Percentiles rank a stretch among this genome's conserved stretches.
Conservation (phyloP, 2,797 vertebrate species). For the Sebastes minor region DNA sequence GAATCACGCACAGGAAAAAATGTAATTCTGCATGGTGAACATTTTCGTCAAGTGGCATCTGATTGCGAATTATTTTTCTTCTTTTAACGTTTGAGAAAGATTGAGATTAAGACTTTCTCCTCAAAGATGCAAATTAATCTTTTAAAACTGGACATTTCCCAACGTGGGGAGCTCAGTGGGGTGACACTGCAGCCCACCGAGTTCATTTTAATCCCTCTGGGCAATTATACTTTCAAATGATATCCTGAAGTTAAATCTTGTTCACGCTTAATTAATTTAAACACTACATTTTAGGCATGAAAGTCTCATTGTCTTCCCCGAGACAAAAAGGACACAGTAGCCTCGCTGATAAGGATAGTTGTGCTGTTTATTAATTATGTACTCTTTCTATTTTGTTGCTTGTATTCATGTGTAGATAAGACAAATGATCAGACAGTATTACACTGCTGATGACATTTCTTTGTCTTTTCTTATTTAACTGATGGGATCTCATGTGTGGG, state of each 20-base stretch:
- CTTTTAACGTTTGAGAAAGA: conserved; percentile 92
- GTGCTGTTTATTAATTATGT: conserved; percentile 68
- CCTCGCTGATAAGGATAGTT: conserved; percentile 64
- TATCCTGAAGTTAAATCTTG: conserved; percentile 99
- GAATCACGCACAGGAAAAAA: conserved; percentile 92
- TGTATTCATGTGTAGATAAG: conserved; percentile 56
- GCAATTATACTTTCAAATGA: conserved; percentile 99
- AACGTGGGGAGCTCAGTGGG: conserved; percentile 93
- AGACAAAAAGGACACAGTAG: conserved; percentile 63
- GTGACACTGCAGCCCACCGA: conserved; percentile 91
- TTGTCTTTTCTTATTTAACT: conserved; percentile 60
- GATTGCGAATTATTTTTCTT: conserved; percentile 81
- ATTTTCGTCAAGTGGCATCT: conserved; percentile 92
- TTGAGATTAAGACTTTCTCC: conserved; percentile 95
- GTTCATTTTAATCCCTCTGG: conserved; percentile 99
- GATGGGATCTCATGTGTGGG: conserved; percentile 55
- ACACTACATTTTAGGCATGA: conserved; percentile 91
- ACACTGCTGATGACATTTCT: conserved; percentile 68
- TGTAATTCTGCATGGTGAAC: conserved; percentile 95
- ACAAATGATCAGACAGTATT: conserved; percentile 62
- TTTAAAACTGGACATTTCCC: conserved; percentile 94
- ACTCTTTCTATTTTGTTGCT: conserved; percentile 43
- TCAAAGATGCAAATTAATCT: conserved; percentile 99
- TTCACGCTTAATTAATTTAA: conserved; percentile 99
- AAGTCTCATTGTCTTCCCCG: conserved; percentile 76